Conservation (phyloP, 2,797 vertebrate species). For the Columba guinea region DNA sequence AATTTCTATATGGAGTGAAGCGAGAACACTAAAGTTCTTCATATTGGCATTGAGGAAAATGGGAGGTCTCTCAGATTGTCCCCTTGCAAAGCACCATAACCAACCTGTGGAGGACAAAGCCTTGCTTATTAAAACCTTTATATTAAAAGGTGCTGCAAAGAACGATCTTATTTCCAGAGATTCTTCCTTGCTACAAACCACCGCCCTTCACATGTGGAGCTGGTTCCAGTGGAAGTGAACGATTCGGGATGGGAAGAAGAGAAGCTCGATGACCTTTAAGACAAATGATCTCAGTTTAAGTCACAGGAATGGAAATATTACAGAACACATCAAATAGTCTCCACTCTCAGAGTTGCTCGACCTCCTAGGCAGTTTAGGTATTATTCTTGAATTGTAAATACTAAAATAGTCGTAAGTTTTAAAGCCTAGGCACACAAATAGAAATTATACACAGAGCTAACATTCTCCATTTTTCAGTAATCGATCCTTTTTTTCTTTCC, state of each 20-base stretch:
- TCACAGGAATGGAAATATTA: not conserved
- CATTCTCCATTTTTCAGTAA: not conserved
- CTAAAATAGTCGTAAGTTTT: not conserved
- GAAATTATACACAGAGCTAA: not conserved
- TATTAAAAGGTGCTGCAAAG: not conserved
- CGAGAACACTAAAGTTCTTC: not conserved
- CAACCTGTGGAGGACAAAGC: not conserved
- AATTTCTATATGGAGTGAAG: not conserved
- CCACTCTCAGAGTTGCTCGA: not conserved
- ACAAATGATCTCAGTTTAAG: not conserved
- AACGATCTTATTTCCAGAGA: not conserved
- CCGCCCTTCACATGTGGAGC: not conserved
- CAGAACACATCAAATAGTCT: not conserved
- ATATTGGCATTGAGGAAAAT: not conserved
- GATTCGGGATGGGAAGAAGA: not conserved
- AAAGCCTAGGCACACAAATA: not conserved
- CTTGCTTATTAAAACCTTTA: not conserved
- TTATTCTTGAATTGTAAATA: not conserved
- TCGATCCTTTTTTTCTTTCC: not conserved
- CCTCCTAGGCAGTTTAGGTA: not conserved
- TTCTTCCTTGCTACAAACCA: not conserved
- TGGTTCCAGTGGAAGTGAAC: not conserved
- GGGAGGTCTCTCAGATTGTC: not conserved
- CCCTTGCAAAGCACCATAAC: not conserved
- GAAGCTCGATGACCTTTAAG: not conserved